Evolutionary conservation across 64 coral and sea anemone species (phyloP), one percentile per base, ranked within the genome.

Genomic region (Platygyra sinensis): DNA sequence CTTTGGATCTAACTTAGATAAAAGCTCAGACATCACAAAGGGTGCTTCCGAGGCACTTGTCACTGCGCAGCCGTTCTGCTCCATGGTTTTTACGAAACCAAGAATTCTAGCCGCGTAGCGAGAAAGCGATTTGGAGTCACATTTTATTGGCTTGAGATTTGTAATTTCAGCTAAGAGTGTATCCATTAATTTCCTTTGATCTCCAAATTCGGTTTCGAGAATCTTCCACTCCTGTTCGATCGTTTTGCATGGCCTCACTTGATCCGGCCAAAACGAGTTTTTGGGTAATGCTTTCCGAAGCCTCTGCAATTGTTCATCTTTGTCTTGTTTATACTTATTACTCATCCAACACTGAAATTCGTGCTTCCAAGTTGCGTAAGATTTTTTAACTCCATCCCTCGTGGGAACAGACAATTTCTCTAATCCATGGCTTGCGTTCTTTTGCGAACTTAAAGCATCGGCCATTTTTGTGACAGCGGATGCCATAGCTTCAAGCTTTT

Each of bases 161-260:
- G n/a, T n/a, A n/a, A n/a, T n/a, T 75, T 75, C 73, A 17, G 17
- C 49, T 19, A 94, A 51, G n/a, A n/a, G n/a, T 42, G 51, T 83
- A 72, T 92, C 90, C 87, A 94, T 94, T n/a, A 82, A 36, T 8
- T 94, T 94, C 52, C 86, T 52, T n/a, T 94, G 59, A 30, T 72
- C 69, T 72, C 69, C 24, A 8, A 72, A 72, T 29, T 72, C 29
- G 8, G 69, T 31, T 3, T 72, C 69, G 2, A 72, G 25, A 72
- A 72, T 72, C 31, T 72, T 30, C 69, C 27, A 72, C 10, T 27
- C 69, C 24, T 72, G 69, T 6, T 72, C 28, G 69, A 72, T 72
- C 0, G 69, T 72, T 72, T 24, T 72, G 69, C 69, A 28, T 2
- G 69, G 69, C 8, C n/a, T 72, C 28, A 72, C 69, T 72, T 72